Evolutionary conservation across 2,797 vertebrate genomes (phyloP), one percentile per base, ranked within the genome.

Genomic region (Lophius americanus): DNA sequence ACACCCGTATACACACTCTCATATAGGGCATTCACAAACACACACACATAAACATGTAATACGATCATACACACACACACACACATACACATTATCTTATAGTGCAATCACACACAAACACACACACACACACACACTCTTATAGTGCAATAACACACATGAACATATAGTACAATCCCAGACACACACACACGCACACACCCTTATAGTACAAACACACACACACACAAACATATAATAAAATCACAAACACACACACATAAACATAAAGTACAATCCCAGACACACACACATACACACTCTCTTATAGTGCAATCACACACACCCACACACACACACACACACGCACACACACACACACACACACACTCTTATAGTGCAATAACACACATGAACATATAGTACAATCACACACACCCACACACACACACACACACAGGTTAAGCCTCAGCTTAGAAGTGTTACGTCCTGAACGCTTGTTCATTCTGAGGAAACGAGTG

Each of bases 361-460:
- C 50, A 35, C 49, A 70, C n/a, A 52, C 62, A 1, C 23, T 23
- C 23, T 23, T 23, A 23, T 23, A 23, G 23, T 23, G 23, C 23
- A 23, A 23, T n/a, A n/a, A 73, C 51, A 54, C 55, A 51, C 41
- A 56, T 42, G 60, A 42, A 38, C 43, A 60, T 52, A 38, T 32
- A 41, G n/a, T 36, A 64, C 57, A 58, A 50, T 54, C 63, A 61
- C 41, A 42, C 7, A 42, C 41, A 42, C 7, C 1, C 41, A 42
- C 41, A 9, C 41, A 42, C 41, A 42, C 35, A 51, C 51, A n/a
- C 42, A 9, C 1, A n/a, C 1, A 51, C 12, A n/a, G 4, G 9
- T 68, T 71, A 58, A 64, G n/a, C 42, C 37, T 64, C 13, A 36
- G 68, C 75, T 69, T 32, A 51, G 32, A 54, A 3, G 7, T 54